phyloP scores from a whole-genome alignment of 2,113 vertebrate species.

The Sander vitreus region DNA sequence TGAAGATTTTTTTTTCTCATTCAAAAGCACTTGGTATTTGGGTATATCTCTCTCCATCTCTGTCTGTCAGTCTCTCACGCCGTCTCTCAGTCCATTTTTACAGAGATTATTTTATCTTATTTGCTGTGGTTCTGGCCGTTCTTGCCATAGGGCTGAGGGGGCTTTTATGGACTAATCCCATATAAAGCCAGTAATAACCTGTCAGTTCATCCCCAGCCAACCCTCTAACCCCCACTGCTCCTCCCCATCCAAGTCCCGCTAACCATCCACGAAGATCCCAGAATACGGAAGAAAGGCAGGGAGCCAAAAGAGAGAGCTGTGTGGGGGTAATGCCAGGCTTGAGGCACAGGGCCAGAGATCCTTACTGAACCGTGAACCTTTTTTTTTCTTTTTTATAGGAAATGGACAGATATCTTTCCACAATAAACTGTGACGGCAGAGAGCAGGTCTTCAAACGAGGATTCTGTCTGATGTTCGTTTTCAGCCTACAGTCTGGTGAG shows the following conservation, averaged over 20 bases:
- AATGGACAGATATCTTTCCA: slow-evolving; percentile 69
- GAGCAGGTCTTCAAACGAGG: slow-evolving; percentile 62
- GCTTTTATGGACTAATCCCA: slow-evolving; percentile 86
- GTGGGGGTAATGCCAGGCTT: slow-evolving; percentile 65
- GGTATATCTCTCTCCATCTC: slow-evolving; percentile 45
- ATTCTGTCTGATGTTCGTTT: slow-evolving; percentile 51
- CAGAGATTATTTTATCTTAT: slow-evolving; percentile 85
- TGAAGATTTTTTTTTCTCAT: slow-evolving; percentile 52
- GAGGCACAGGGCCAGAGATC: slow-evolving; percentile 44
- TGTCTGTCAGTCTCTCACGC: slow-evolving; percentile 36
- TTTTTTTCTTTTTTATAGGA: slow-evolving; percentile 39
- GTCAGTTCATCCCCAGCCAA: slow-evolving; percentile 83
- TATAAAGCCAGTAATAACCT: slow-evolving; percentile 88
- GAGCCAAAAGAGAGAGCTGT: slow-evolving; percentile 48
- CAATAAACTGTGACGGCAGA: slow-evolving; percentile 63
- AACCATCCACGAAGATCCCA: slow-evolving; percentile 70
- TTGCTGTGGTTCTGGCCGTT: slow-evolving; percentile 74
- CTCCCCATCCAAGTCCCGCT: slow-evolving; percentile 50
- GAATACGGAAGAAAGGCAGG: slow-evolving; percentile 62
- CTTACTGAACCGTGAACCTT: slow-evolving; percentile 56
- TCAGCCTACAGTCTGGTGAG: slow-evolving; percentile 44
- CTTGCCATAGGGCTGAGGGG: slow-evolving; percentile 77
- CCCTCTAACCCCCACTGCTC: slow-evolving; percentile 55
- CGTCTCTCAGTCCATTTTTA: slow-evolving; percentile 69
- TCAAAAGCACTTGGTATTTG: slow-evolving; percentile 56